Conservation (phyloP, 2,888 invertebrate genomes). For the Melinopterus prodromus region DNA sequence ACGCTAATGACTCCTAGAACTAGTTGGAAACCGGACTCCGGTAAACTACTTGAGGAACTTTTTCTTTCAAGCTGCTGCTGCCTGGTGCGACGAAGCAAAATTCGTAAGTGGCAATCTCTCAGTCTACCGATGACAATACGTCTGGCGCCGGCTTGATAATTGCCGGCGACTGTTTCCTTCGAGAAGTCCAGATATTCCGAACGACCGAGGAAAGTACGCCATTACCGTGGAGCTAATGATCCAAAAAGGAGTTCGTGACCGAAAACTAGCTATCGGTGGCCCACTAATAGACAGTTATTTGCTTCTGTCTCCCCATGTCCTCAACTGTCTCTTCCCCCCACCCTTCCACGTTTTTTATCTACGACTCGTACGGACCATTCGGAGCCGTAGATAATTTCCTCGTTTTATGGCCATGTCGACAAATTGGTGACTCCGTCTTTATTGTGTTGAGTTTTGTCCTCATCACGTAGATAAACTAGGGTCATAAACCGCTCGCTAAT, state of each 20-base stretch:
- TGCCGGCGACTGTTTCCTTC: constrained; percentile 29
- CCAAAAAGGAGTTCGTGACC: constrained; percentile 50
- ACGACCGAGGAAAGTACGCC: constrained; percentile 50
- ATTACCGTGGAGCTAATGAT: constrained; percentile 53
- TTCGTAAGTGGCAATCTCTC: background rate
- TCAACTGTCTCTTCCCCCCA: background rate
- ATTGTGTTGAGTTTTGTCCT: background rate
- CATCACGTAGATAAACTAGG: background rate
- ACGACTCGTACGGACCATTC: background rate
- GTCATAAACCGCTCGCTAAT: background rate
- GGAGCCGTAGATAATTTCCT: background rate
- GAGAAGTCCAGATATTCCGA: constrained; percentile 43
- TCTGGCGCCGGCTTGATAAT: constrained; percentile 23
- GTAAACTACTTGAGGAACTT: background rate
- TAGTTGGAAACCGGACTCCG: background rate
- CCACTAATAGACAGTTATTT: constrained; percentile 49
- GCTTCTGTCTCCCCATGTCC: constrained; percentile 37
- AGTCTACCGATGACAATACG: background rate
- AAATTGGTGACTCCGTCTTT: background rate
- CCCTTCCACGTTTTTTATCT: constrained; percentile 21
- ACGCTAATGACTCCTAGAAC: background rate
- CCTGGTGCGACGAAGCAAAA: background rate
- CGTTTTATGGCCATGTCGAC: background rate
- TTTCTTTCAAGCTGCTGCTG: background rate
- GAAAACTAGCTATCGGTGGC: constrained; percentile 44